Percentiles rank a stretch among this genome's conserved stretches.
phyloP scores from a whole-genome alignment of 2,113 vertebrate genomes.

The Pristiophorus japonicus region DNA sequence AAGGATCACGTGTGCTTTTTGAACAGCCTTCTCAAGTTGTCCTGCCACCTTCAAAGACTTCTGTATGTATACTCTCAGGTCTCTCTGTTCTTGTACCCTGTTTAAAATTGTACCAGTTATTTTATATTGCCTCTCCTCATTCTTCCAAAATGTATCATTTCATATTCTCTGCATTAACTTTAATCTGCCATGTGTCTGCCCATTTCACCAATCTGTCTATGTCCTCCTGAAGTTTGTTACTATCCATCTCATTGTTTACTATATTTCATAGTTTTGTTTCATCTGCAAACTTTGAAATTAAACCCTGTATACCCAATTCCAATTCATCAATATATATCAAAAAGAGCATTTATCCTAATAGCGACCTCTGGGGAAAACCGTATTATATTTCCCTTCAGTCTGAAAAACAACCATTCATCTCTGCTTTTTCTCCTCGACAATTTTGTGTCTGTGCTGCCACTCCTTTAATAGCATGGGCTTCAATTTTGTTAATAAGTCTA shows the following conservation, averaged over 20 bases:
- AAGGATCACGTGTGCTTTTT: background rate
- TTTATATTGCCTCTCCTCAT: background rate
- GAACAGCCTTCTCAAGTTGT: background rate
- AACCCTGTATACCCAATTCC: background rate
- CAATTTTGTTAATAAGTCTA: no score
- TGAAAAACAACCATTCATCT: background rate
- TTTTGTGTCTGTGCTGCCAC: background rate
- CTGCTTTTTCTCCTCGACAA: background rate
- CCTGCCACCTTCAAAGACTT: background rate
- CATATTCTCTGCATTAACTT: no score
- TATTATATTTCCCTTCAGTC: background rate
- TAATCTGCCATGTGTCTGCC: background rate
- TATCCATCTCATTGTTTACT: background rate
- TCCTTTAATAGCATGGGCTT: no score
- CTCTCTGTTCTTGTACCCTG: background rate
- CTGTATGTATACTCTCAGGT: background rate
- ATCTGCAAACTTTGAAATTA: background rate
- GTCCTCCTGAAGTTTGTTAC: background rate
- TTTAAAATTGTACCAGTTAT: background rate
- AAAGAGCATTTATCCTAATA: background rate
- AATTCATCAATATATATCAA: background rate
- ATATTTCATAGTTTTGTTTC: background rate
- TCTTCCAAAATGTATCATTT: no score
- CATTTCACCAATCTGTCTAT: background rate
- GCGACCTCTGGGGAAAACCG: background rate